Percentiles rank a stretch among this genome's conserved stretches.
These are phyloP conservation scores for Orthochromis indermauri DNA, from an alignment of 2,113 vertebrate genomes.

Conservation along the genomic window DNA sequence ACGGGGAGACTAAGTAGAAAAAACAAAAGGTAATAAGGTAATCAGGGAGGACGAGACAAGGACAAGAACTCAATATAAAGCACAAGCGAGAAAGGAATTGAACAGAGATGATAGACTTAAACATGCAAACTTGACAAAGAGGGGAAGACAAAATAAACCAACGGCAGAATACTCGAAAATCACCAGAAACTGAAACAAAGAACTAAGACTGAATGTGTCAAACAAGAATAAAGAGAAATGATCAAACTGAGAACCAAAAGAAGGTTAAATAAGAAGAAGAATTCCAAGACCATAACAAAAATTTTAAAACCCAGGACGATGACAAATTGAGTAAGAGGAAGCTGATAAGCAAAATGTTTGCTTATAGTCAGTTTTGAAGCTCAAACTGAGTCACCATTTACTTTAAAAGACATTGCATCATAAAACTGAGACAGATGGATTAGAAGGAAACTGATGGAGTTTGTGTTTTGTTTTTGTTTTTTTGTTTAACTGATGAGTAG, in stretches of 20 bases:
- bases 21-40: neutral
- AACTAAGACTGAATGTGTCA: neutral
- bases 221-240: neutral
- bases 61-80: neutral
- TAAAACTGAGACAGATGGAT: neutral
- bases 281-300: neutral
- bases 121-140: neutral
- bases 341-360: neutral
- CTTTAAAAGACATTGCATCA: neutral
- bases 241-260: neutral
- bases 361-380: neutral
- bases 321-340: neutral
- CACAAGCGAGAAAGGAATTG: neutral
- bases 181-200: neutral
- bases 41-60: neutral
- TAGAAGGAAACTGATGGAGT: neutral
- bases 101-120: neutral
- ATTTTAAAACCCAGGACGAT: neutral
- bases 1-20: accelerated
- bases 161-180: neutral
- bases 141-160: neutral
- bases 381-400: neutral
- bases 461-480: neutral
- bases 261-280: neutral
- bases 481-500: neutral